phyloP scores from a whole-genome alignment of 2,888 invertebrate species.

The Hyles lineata region DNA sequence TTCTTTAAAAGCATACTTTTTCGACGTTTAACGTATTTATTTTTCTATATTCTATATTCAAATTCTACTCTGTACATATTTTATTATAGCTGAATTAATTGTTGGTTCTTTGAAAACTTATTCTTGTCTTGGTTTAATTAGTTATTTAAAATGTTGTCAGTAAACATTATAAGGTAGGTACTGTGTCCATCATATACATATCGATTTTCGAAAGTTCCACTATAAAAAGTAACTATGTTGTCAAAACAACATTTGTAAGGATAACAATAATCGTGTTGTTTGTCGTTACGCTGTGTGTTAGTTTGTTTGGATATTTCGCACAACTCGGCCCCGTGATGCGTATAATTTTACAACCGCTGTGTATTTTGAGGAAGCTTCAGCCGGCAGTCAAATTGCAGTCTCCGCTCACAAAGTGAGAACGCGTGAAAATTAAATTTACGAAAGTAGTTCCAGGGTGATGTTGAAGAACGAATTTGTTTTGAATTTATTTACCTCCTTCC shows the following conservation, averaged over 20 bases:
- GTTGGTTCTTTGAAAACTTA: neutral
- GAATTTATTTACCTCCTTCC: slow-evolving; percentile 29
- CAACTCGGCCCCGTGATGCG: slow-evolving; percentile 38
- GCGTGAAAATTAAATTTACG: slow-evolving; percentile 60
- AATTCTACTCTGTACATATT: neutral
- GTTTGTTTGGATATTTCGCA: slow-evolving; percentile 30
- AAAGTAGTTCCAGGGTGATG: slow-evolving; percentile 50
- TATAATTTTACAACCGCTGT: slow-evolving; percentile 49
- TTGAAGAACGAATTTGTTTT: slow-evolving; percentile 35
- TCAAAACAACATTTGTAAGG: slow-evolving; percentile 27
- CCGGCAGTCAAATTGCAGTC: slow-evolving; percentile 59
- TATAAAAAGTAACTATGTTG: neutral
- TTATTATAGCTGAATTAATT: neutral
- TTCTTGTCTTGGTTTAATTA: too few relatives aligned
- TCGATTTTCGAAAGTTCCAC: too few relatives aligned
- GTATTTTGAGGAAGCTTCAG: slow-evolving; percentile 49
- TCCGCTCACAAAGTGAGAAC: slow-evolving; percentile 48
- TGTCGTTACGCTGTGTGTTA: neutral
- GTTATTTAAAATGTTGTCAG: too few relatives aligned
- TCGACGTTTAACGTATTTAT: slow-evolving; percentile 42
- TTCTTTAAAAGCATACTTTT: slow-evolving; percentile 62
- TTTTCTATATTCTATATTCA: neutral
- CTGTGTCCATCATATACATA: too few relatives aligned
- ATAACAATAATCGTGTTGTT: slow-evolving; percentile 22
- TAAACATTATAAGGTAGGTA: too few relatives aligned